Base-by-base conservation (phyloP, 2,888 invertebrate genomes). In the Unio pictorum region DNA sequence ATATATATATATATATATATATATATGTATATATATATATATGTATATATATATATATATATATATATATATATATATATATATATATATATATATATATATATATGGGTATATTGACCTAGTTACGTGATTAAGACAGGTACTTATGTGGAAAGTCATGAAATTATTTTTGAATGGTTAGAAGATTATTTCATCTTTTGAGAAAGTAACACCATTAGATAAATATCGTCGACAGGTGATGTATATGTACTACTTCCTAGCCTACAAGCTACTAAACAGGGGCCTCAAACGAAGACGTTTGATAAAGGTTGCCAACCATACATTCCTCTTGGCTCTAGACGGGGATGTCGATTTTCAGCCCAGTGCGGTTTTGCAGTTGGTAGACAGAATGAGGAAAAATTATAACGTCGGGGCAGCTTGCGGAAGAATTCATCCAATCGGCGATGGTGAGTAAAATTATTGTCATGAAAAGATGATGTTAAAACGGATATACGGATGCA, bases 201-300 rank as follows among this genome's bases (percentile, higher is more conserved):
- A 54, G 45, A 64, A 55, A 7, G 8, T n/a, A 23, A 15, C 26
- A 5, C 15, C 26, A 15, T 34, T n/a, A 28, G 23, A 55, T 34
- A 30, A 56, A 23, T n/a, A 20, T 67, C 20, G 11, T 23, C 26
- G 1, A 62, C 18, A 94, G 94, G 97, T 98, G 62, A 99, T 99
- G 98, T 99, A 99, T 93, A 97, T 99, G 96, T 99, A 99, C 93
- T 99, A 98, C 88, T 92, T 99, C 67, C 93, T 99, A 74, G 98
- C 98, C 26, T 96, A 97, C 90, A 93, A 96, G 79, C 92, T 99
- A 1, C 97, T 98, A 56, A 75, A 67, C 26, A 95, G 96, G 86
- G 68, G 94, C 15, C 84, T 86, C 70, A 75, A 82, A 23, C 20
- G 34, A n/a, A 61, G 61, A 56, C 63, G 59, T 18, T 68, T 75